phyloP scores from a whole-genome alignment of 2,888 invertebrate species.

The Mythimna impura region DNA sequence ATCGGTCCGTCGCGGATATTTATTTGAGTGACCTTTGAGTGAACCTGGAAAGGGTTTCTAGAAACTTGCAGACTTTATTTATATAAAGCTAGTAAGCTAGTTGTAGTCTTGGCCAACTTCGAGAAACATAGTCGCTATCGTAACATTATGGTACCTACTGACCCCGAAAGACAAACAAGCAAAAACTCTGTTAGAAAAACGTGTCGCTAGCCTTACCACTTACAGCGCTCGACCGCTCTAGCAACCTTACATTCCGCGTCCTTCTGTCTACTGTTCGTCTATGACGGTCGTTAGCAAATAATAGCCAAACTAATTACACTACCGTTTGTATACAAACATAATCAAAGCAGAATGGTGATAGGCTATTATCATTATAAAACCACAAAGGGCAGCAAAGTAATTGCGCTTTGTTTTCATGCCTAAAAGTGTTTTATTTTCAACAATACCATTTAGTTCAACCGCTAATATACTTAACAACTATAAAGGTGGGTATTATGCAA shows the following conservation, averaged over 20 bases:
- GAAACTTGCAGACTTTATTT: background rate
- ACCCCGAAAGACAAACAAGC: background rate
- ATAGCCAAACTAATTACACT: constrained; percentile 13
- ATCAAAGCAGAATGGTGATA: constrained; percentile 9
- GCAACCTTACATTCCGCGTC: background rate
- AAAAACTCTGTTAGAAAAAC: background rate
- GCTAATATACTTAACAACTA: too few relatives aligned
- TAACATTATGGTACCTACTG: background rate
- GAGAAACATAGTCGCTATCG: background rate
- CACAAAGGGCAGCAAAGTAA: background rate
- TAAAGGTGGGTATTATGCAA: too few relatives aligned
- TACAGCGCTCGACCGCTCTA: background rate
- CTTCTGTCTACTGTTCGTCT: constrained; percentile 8
- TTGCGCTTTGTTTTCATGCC: constrained; percentile 4
- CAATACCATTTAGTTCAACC: background rate
- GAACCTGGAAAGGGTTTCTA: background rate
- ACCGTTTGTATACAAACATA: constrained; percentile 27
- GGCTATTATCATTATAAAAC: background rate
- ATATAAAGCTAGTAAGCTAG: too few relatives aligned
- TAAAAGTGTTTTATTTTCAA: background rate
- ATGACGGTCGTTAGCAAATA: constrained; percentile 5
- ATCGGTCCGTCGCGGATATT: background rate
- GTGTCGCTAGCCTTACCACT: background rate
- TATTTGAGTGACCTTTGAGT: background rate
- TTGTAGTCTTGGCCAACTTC: background rate